Evolutionary conservation across 1,140 invertebrate genomes (phyloP).

Genomic region (Choristoneura fumiferana): DNA sequence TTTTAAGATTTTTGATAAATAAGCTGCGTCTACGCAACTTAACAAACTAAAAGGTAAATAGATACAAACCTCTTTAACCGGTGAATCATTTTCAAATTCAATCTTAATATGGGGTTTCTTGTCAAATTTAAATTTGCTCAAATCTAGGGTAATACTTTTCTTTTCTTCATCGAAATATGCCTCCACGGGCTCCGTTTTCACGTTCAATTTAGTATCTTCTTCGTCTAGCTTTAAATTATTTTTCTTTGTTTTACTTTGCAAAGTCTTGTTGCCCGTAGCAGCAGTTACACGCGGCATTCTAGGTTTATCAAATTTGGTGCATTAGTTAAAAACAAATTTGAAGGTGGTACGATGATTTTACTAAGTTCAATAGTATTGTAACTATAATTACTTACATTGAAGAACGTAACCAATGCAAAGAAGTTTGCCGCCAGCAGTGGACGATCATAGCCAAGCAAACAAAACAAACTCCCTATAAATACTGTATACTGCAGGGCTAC

Average conservation of each 20-base stretch:
- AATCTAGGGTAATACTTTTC: constrained; percentile 26
- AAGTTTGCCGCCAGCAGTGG: neutral
- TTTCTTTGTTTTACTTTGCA: constrained; percentile 34
- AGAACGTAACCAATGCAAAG: neutral
- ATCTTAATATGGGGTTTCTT: constrained; percentile 65
- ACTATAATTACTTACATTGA: neutral
- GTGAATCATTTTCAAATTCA: constrained; percentile 57
- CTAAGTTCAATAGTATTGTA: neutral
- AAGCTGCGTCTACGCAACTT: too few relatives aligned
- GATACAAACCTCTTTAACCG: constrained; percentile 38
- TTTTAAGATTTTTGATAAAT: too few relatives aligned
- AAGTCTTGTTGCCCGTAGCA: neutral
- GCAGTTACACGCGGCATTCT: constrained; percentile 31
- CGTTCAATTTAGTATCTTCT: constrained; percentile 17
- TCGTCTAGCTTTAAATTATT: constrained; percentile 16
- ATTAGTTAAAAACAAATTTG: neutral
- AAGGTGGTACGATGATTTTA: neutral
- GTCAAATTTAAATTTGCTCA: constrained; percentile 61
- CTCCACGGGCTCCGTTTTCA: constrained; percentile 21
- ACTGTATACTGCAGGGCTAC: too few relatives aligned
- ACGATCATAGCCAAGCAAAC: too few relatives aligned
- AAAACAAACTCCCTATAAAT: too few relatives aligned
- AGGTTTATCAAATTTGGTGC: neutral
- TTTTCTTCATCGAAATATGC: constrained; percentile 20
- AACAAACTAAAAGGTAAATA: neutral